Base-by-base conservation (phyloP, 2,888 invertebrate genomes). In the Ichneumoninae sp. region DNA sequence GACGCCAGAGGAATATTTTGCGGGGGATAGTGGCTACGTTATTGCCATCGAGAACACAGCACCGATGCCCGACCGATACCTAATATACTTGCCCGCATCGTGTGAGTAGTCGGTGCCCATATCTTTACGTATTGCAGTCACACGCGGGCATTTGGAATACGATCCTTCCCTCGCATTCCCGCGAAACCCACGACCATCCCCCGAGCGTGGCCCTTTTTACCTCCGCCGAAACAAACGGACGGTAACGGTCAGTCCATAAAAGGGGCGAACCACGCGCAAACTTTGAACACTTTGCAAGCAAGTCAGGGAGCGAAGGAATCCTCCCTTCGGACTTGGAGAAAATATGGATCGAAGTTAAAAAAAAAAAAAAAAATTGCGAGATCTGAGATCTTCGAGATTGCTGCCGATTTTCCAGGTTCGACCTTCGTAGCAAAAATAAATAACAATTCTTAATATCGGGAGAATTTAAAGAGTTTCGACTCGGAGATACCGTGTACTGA, bases 1-100 rank as follows among this genome's bases (percentile, higher is more conserved):
- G 60, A 57, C 22, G 60, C 50, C 36, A 33, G 69, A 62, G 75
- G 40, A 80, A 80, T 80, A 75, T 80, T 75, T 80, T 60, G 78
- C 5, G 72, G 60, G 52, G 68, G 72, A 78, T 78, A 71, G 66
- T 50, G 72, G 68, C 62, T 52, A 78, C 66, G 68, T 82, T 82
- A 82, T 82, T 72, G 69, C 78, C 52, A 78, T 47, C 60, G 22
- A 19, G 52, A 50, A 77, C 13, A 78, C 74, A 57, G 72, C 33
- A 60, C 57, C 66, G 76, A 57, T 68, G 33, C 66, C 47, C 69
- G 44, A 36, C 71, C 57, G 65, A 72, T 77, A 70, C n/a, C 50
- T 8, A 50, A 26, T 52, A 44, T 44, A 44, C 62, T 36, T 10
- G 69, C 10, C 62, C 44, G 62, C n/a, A 10, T 36, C 66, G 52